These are phyloP conservation scores for Neofelis nebulosa DNA, from an alignment of 2,113 vertebrate genomes.

Conservation along the genomic window DNA sequence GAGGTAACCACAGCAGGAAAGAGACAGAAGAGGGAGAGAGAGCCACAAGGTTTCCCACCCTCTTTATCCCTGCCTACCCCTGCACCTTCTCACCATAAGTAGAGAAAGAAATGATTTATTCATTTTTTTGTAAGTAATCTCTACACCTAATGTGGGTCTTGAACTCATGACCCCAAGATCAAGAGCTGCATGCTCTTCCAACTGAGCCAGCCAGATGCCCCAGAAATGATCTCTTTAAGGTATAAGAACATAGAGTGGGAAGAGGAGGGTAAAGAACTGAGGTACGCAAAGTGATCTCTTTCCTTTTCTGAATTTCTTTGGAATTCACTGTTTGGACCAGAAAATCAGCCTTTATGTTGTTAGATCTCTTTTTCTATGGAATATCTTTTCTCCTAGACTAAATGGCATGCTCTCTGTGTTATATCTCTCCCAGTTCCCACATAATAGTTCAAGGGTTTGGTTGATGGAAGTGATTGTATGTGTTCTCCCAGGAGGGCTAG, in stretches of 20 bases:
- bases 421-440: background rate
- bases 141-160: background rate
- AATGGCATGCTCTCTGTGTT: background rate
- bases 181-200: background rate
- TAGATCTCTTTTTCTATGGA: conserved; percentile 4
- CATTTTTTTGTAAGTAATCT: background rate
- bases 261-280: background rate
- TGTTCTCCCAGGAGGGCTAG: background rate
- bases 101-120: background rate
- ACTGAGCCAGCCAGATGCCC: background rate
- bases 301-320: background rate
- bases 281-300: background rate
- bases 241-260: background rate
- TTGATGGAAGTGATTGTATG: background rate
- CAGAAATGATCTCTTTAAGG: background rate
- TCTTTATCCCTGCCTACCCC: background rate
- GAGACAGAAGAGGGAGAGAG: background rate
- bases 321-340: background rate
- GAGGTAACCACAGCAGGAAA: background rate
- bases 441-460: background rate
- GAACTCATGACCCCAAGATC: background rate
- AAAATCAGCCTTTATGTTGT: background rate
- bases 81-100: background rate
- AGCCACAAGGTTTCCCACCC: background rate
- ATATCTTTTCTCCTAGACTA: background rate